phyloP scores from a whole-genome alignment of 2,888 invertebrate genomes.

The Drosophila heteroneura region DNA sequence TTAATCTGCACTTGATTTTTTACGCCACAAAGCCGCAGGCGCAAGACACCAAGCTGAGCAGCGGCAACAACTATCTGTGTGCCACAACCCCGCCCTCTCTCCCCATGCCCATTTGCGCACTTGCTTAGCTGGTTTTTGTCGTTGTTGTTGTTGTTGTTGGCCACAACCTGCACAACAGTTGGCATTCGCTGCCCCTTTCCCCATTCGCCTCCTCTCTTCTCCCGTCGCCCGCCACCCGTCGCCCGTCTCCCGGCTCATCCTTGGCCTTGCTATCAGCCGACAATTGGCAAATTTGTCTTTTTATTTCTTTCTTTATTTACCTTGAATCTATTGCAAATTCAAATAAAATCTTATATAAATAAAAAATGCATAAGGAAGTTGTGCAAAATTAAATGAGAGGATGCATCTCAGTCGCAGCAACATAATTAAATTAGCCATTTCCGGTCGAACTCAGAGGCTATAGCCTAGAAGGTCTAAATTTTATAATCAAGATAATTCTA shows the following conservation, averaged over 20 bases:
- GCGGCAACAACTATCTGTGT: conserved; percentile 9
- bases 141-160: conserved; percentile 3
- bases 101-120: background rate
- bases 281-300: conserved; percentile 75
- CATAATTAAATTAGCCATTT: background rate
- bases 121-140: conserved; percentile 31
- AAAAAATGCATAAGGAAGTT: background rate
- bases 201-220: background rate
- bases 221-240: background rate
- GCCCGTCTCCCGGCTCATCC: background rate
- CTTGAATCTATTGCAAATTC: conserved; percentile 5
- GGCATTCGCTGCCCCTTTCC: conserved; percentile 2
- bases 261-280: conserved; percentile 42
- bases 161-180: conserved; percentile 15
- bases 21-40: conserved; percentile 65
- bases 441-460: background rate
- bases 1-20: conserved; percentile 81
- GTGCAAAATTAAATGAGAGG: background rate
- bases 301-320: conserved; percentile 35
- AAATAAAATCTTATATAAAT: background rate
- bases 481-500: background rate
- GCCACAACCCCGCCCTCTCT: conserved; percentile 8
- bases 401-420: background rate
- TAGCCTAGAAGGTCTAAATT: background rate
- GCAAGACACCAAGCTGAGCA: conserved; percentile 53